A percentile compares a stretch with the other conserved stretches of the same genome.
Evolutionary conservation across 1,140 invertebrate species (phyloP).

Genomic region (Drosophila pseudoananassae): DNA sequence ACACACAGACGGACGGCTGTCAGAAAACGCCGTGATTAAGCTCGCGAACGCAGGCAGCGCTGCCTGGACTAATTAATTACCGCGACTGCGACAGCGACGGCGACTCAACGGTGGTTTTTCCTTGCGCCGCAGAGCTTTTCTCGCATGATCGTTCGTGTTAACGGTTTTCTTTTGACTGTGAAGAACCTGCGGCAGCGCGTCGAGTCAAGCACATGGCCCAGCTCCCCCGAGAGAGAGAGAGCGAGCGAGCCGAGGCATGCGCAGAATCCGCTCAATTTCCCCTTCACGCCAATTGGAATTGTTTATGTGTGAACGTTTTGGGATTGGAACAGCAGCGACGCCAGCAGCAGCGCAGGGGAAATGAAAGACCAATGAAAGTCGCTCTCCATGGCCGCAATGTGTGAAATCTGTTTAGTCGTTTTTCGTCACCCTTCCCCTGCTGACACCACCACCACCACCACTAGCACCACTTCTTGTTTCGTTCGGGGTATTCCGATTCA

Average conservation of each 20-base stretch:
- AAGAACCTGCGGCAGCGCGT: slow-evolving; percentile 34
- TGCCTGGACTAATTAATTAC: slow-evolving; percentile 71
- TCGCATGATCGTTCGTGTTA: slow-evolving; percentile 75
- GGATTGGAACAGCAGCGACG: slow-evolving; percentile 53
- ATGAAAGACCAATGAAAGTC: slow-evolving; percentile 10
- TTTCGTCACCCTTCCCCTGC: slow-evolving; percentile 39
- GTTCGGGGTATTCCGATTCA: slow-evolving; percentile 46
- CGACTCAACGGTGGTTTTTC: slow-evolving; percentile 25
- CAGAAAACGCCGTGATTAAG: slow-evolving; percentile 71
- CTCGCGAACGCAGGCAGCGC: slow-evolving; percentile 56
- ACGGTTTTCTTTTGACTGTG: slow-evolving; percentile 72
- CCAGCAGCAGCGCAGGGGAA: slow-evolving; percentile 44
- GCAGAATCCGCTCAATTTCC: slow-evolving; percentile 44
- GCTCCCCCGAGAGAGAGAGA: slow-evolving; percentile 26
- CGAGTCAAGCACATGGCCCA: slow-evolving; percentile 10
- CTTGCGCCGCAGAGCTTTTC: slow-evolving; percentile 62
- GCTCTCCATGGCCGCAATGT: slow-evolving; percentile 23
- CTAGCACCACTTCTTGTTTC: slow-evolving; percentile 24
- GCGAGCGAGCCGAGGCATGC: slow-evolving; percentile 19
- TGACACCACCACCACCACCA: neutral
- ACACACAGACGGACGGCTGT: slow-evolving; percentile 46
- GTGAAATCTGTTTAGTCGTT: slow-evolving; percentile 49
- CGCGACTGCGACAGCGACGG: slow-evolving; percentile 20
- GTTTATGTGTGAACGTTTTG: slow-evolving; percentile 61
- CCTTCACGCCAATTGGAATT: slow-evolving; percentile 66